Conservation (phyloP, 1,140 invertebrate species). For the Belonocnema kinseyi region DNA sequence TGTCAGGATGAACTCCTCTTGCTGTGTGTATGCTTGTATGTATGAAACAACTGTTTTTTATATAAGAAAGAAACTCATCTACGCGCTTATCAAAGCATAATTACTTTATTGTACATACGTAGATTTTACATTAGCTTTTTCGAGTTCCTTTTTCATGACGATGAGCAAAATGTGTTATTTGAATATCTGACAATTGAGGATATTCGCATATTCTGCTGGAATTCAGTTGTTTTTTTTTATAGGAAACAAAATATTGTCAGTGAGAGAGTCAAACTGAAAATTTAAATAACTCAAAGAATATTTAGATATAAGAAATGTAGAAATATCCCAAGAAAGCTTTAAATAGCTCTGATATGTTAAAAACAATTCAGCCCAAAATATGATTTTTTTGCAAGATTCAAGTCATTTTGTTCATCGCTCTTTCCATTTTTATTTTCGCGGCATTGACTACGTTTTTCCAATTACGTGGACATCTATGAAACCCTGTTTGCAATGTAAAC, state of each 20-base stretch:
- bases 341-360: not conserved
- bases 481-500: not conserved
- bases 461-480: not conserved
- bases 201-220: not conserved
- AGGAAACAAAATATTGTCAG: not conserved
- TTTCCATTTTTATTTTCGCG: not conserved
- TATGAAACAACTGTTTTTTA: conserved; percentile 25
- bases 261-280: not conserved
- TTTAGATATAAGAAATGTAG: not conserved
- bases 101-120: conserved; percentile 32
- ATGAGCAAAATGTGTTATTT: conserved; percentile 8
- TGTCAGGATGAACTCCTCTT: conserved; percentile 14
- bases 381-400: not conserved
- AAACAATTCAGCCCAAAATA: not conserved
- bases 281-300: not conserved
- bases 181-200: not conserved
- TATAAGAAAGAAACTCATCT: conserved; percentile 27
- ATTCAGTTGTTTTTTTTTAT: not conserved
- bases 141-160: not conserved
- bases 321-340: not conserved
- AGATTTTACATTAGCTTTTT: conserved; percentile 24
- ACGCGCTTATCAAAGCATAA: conserved; percentile 9
- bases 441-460: not conserved
- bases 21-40: conserved; percentile 22
- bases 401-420: conserved; percentile 16